These are phyloP conservation scores for Pholis gunnellus DNA, from an alignment of 2,113 vertebrate species.

Conservation along the genomic window DNA sequence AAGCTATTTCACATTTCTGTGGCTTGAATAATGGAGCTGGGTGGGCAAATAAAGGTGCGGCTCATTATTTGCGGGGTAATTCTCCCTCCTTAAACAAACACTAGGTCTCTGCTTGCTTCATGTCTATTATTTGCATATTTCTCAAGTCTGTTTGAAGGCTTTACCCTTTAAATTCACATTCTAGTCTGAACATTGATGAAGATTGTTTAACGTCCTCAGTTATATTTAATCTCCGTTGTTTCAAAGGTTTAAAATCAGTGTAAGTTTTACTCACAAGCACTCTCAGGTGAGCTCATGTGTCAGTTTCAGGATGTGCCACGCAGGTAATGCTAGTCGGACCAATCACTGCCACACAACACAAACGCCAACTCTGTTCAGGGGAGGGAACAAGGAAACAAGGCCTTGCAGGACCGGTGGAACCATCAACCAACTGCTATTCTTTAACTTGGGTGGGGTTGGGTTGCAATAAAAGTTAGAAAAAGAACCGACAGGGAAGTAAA, in stretches of 20 bases:
- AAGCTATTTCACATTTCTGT: slow-evolving; percentile 53
- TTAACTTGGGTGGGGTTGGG: slow-evolving; percentile 80
- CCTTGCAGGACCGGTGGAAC: slow-evolving; percentile 83
- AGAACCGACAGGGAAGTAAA: slow-evolving; percentile 47
- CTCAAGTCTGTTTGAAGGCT: slow-evolving; percentile 54
- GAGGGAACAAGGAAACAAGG: slow-evolving; percentile 79
- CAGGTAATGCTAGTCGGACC: slow-evolving; percentile 73
- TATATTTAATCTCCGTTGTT: slow-evolving; percentile 2
- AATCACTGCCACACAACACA: slow-evolving; percentile 78
- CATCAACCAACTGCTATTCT: slow-evolving; percentile 82
- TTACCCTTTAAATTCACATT: slow-evolving; percentile 35
- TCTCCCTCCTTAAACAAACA: slow-evolving; percentile 86
- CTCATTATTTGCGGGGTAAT: slow-evolving; percentile 79
- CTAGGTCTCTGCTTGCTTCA: slow-evolving; percentile 49
- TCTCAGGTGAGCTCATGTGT: slow-evolving; percentile 79
- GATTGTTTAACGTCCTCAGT: background rate
- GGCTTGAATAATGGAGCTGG: slow-evolving; percentile 64
- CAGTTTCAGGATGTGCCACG: slow-evolving; percentile 84
- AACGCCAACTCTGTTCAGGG: slow-evolving; percentile 70
- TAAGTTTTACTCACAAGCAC: slow-evolving; percentile 12
- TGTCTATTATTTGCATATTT: slow-evolving; percentile 68
- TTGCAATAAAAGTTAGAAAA: slow-evolving; percentile 55
- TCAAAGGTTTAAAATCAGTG: background rate
- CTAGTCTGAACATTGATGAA: slow-evolving; percentile 12
- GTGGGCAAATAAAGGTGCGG: slow-evolving; percentile 82